These are phyloP conservation scores for Microchirus variegatus DNA, from an alignment of 2,797 vertebrate genomes.

Conservation along the genomic window DNA sequence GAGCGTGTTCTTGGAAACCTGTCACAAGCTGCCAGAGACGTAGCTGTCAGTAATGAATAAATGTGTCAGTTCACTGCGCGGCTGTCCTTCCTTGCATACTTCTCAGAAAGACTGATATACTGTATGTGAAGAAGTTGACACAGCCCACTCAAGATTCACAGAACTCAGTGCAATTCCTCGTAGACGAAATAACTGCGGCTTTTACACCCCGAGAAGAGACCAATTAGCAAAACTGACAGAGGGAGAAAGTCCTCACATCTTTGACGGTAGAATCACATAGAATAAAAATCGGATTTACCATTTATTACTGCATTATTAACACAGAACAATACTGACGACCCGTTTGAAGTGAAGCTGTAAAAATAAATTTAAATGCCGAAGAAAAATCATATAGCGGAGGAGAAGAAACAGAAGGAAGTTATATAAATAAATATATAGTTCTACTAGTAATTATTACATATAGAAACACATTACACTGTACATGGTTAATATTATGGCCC, in stretches of 20 bases:
- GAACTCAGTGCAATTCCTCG: conserved; percentile 55
- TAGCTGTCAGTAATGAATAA: conserved; percentile 60
- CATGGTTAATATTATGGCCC: neutral
- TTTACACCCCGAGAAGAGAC: conserved; percentile 17
- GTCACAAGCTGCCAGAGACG: conserved; percentile 51
- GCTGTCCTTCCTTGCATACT: conserved; percentile 63
- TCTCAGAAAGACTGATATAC: conserved; percentile 72
- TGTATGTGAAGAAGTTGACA: conserved; percentile 46
- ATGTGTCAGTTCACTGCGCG: conserved; percentile 63
- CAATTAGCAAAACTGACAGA: conserved; percentile 44
- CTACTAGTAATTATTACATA: neutral
- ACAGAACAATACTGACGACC: too few relatives aligned
- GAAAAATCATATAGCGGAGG: too few relatives aligned
- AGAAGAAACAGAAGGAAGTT: too few relatives aligned
- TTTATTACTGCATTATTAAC: too few relatives aligned
- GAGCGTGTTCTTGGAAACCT: conserved; percentile 73
- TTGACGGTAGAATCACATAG: too few relatives aligned
- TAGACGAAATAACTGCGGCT: conserved; percentile 56
- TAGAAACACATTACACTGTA: neutral
- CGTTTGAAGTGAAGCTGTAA: too few relatives aligned
- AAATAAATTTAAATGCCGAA: too few relatives aligned
- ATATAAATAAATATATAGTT: neutral
- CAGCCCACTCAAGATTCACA: conserved; percentile 52
- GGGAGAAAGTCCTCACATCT: neutral
- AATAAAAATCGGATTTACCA: too few relatives aligned